These are phyloP conservation scores for Andrena flavipes DNA, from an alignment of 2,888 invertebrate genomes.

Conservation along the genomic window DNA sequence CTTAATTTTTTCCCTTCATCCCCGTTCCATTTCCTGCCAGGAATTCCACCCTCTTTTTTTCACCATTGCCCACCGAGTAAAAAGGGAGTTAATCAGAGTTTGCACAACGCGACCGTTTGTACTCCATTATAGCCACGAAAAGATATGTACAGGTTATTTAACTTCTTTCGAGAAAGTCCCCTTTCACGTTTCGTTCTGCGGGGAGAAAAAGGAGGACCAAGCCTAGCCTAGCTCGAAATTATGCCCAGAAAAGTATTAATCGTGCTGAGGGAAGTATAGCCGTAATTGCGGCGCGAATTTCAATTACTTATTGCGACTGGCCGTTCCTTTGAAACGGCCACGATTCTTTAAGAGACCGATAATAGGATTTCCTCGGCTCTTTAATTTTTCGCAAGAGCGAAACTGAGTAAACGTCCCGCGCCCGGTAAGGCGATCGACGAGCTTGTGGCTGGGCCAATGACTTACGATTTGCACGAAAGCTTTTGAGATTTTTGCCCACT, in stretches of 20 bases:
- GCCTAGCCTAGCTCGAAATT: background rate
- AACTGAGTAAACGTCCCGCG: constrained; percentile 36
- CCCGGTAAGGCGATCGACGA: constrained; percentile 61
- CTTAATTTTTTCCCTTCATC: constrained; percentile 32
- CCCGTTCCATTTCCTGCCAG: constrained; percentile 19
- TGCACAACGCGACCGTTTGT: constrained; percentile 15
- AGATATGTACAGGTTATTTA: constrained; percentile 15
- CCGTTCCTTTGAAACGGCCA: background rate
- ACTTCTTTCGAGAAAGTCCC: constrained; percentile 10
- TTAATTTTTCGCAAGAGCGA: constrained; percentile 46
- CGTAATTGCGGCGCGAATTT: constrained; percentile 6
- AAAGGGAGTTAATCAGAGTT: constrained; percentile 44
- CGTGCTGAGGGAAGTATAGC: background rate
- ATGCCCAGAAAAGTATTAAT: background rate
- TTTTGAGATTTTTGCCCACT: constrained; percentile 75
- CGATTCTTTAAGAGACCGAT: constrained; percentile 21
- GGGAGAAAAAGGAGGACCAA: background rate
- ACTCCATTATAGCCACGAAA: constrained; percentile 9
- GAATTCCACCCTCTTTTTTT: background rate
- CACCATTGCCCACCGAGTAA: background rate
- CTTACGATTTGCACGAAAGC: constrained; percentile 74
- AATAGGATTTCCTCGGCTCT: constrained; percentile 28
- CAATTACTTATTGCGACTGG: background rate
- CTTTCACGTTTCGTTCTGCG: constrained; percentile 10
- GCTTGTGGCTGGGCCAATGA: constrained; percentile 69